Conservation (phyloP, 1,140 invertebrate species). For the Neodiprion pinetum region DNA sequence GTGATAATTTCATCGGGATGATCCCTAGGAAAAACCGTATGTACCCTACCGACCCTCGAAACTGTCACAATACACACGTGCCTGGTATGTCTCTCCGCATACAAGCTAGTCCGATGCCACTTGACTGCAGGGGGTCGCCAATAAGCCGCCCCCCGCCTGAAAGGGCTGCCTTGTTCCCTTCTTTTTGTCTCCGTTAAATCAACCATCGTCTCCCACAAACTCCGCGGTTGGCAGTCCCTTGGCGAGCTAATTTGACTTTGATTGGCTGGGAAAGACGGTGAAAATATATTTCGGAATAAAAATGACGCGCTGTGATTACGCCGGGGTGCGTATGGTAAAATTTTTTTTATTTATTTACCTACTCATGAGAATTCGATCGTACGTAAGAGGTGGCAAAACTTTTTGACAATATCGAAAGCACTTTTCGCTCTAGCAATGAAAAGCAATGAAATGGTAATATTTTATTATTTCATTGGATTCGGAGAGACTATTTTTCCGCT, state of each 20-base stretch:
- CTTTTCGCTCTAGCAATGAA: too few relatives aligned
- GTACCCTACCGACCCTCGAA: constrained; percentile 31
- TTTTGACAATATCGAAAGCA: too few relatives aligned
- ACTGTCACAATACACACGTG: constrained; percentile 47
- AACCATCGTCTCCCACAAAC: not conserved
- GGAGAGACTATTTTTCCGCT: too few relatives aligned
- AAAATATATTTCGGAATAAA: not conserved
- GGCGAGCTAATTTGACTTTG: constrained; percentile 39
- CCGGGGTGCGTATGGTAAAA: too few relatives aligned
- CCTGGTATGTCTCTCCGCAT: constrained; percentile 1
- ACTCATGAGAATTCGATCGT: too few relatives aligned
- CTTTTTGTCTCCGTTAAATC: constrained; percentile 11
- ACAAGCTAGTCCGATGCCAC: constrained; percentile 39
- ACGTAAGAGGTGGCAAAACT: too few relatives aligned
- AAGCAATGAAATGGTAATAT: too few relatives aligned
- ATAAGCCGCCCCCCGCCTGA: constrained; percentile 20
- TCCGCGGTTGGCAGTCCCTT: constrained; percentile 12
- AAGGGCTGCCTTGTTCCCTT: not conserved
- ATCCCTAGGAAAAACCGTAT: constrained; percentile 36
- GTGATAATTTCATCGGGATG: constrained; percentile 37
- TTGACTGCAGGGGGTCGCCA: constrained; percentile 36
- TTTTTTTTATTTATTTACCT: too few relatives aligned
- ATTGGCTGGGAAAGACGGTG: constrained; percentile 41
- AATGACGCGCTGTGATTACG: not conserved
- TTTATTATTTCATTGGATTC: too few relatives aligned